These are phyloP conservation scores for Colletes latitarsis DNA, from an alignment of 1,140 invertebrate species.

Conservation along the genomic window DNA sequence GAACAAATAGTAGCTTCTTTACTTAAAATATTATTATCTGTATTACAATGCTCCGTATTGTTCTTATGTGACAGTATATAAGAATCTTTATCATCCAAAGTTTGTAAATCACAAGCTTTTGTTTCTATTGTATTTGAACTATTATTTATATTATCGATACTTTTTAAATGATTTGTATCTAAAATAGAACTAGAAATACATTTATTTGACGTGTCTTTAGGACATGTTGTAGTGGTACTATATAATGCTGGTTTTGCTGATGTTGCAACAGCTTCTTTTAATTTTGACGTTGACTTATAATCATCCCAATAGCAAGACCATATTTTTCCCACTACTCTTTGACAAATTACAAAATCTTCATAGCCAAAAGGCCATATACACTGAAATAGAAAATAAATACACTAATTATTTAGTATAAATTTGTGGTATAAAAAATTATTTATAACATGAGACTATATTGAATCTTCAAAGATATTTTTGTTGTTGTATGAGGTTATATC, in stretches of 20 bases:
- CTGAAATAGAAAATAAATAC: slow-evolving; percentile 30
- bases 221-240: slow-evolving; percentile 1
- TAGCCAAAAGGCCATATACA: slow-evolving; percentile 59
- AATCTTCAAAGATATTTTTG: too few species aligned
- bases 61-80: background rate
- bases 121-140: background rate
- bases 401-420: slow-evolving; percentile 3
- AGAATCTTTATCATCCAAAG: background rate
- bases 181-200: background rate
- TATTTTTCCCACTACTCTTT: slow-evolving; percentile 27
- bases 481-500: background rate
- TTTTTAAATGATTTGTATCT: background rate
- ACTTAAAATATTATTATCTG: slow-evolving; percentile 1
- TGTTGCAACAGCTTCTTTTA: slow-evolving; percentile 7
- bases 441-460: background rate
- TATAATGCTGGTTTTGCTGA: slow-evolving; percentile 17
- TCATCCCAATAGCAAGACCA: slow-evolving; percentile 47
- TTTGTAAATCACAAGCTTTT: slow-evolving; percentile 4
- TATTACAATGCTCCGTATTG: background rate
- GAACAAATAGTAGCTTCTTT: background rate
- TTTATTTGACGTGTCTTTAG: slow-evolving; percentile 7
- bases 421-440: background rate
- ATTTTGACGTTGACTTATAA: slow-evolving; percentile 15
- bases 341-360: slow-evolving; percentile 33
- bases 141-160: background rate